phyloP scores from a whole-genome alignment of 1,140 invertebrate genomes.

The Leptinotarsa undecemlineata region DNA sequence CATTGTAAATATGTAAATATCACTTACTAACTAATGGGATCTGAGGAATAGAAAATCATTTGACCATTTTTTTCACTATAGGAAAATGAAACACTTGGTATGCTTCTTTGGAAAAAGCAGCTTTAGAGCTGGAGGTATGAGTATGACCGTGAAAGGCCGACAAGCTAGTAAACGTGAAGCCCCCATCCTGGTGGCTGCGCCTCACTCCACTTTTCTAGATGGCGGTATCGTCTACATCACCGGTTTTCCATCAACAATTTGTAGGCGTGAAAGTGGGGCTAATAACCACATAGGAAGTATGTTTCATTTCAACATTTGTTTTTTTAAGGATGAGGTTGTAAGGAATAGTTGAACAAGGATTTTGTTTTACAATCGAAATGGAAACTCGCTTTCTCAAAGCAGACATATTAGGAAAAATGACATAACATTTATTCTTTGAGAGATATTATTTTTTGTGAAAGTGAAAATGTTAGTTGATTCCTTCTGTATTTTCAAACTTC shows the following conservation, averaged over 20 bases:
- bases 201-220: constrained; percentile 86
- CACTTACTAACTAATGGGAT: too few relatives aligned
- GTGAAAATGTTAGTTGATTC: too few relatives aligned
- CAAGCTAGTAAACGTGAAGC: constrained; percentile 74
- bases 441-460: too few relatives aligned
- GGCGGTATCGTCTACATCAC: constrained; percentile 79
- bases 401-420: too few relatives aligned
- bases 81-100: constrained; percentile 66
- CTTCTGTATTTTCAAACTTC: too few relatives aligned
- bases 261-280: constrained; percentile 73
- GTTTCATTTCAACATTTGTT: constrained; percentile 54
- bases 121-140: constrained; percentile 77
- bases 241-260: constrained; percentile 78
- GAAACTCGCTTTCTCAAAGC: too few relatives aligned
- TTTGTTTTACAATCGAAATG: too few relatives aligned
- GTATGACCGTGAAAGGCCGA: constrained; percentile 74
- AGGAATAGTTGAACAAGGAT: too few relatives aligned
- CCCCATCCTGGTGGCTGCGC: constrained; percentile 82
- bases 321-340: not conserved
- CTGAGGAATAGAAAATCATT: too few relatives aligned
- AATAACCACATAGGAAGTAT: constrained; percentile 85
- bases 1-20: too few relatives aligned
- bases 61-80: constrained; percentile 40
- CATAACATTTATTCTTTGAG: too few relatives aligned
- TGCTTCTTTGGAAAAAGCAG: constrained; percentile 73